These are phyloP conservation scores for Rhodeus uyekii DNA, from an alignment of 2,797 vertebrate genomes.

Conservation along the genomic window DNA sequence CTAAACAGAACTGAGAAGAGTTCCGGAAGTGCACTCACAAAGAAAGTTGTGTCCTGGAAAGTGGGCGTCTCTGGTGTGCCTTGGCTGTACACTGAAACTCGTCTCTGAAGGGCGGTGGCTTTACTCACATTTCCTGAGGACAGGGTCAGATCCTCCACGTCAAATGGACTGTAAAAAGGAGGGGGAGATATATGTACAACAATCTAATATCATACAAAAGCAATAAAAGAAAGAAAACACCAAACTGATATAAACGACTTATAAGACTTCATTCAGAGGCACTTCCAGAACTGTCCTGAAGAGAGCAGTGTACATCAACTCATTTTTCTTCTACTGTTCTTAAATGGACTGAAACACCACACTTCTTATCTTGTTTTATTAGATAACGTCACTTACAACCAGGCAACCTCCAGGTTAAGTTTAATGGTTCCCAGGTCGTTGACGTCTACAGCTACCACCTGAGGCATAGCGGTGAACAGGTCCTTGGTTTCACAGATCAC, in stretches of 20 bases:
- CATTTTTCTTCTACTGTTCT: not conserved
- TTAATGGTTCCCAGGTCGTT: constrained; percentile 98
- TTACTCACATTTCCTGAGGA: constrained; percentile 90
- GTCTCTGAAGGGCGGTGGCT: constrained; percentile 90
- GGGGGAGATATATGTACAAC: not conserved
- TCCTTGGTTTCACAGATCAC: constrained; percentile 98
- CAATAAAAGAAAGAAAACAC: not conserved
- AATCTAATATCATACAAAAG: not conserved
- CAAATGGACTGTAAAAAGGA: constrained; percentile 84
- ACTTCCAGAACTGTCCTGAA: constrained; percentile 53
- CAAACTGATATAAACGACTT: not conserved
- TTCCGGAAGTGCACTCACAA: constrained; percentile 81
- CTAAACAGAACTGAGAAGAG: not conserved
- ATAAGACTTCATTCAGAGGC: not conserved
- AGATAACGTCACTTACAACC: constrained; percentile 89
- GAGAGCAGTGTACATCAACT: constrained; percentile 55
- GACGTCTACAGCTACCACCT: constrained; percentile 96
- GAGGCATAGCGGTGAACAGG: constrained; percentile 93
- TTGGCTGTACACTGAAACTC: constrained; percentile 97
- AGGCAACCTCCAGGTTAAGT: constrained; percentile 96
- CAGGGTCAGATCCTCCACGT: constrained; percentile 92
- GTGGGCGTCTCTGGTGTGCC: constrained; percentile 95
- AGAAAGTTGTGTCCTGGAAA: constrained; percentile 95
- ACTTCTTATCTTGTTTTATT: constrained; percentile 8
- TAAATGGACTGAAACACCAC: not conserved